Conservation (phyloP, 2,113 vertebrate genomes). For the Gavia stellata region DNA sequence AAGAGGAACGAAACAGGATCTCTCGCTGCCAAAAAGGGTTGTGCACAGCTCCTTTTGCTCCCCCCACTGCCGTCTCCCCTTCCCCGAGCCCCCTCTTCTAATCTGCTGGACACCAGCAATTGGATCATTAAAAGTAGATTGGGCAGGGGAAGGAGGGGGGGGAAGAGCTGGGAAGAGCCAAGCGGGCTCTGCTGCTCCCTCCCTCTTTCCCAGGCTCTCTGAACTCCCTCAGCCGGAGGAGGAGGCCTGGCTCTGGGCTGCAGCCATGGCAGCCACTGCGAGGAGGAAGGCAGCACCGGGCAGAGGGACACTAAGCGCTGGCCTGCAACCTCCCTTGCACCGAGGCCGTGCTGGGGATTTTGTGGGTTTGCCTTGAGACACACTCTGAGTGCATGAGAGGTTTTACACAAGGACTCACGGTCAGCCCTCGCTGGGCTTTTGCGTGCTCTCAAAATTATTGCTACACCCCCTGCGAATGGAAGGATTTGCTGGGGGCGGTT, state of each 20-base stretch:
- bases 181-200: background rate
- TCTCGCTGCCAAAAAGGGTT: slow-evolving; percentile 22
- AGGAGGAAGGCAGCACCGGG: background rate
- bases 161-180: background rate
- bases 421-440: background rate
- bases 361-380: background rate
- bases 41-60: background rate
- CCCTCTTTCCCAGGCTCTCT: slow-evolving; percentile 35
- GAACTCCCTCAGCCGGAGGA: background rate
- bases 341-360: background rate
- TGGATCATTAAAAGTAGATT: background rate
- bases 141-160: background rate
- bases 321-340: background rate
- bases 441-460: background rate
- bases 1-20: background rate
- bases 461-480: background rate
- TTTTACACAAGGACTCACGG: background rate
- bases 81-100: background rate
- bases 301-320: background rate
- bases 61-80: background rate
- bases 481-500: background rate
- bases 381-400: fast-evolving
- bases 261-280: background rate
- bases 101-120: slow-evolving; percentile 4
- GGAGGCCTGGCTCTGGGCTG: background rate